These are phyloP conservation scores for Catonia carolina DNA, from an alignment of 2,888 invertebrate species.

Conservation along the genomic window DNA sequence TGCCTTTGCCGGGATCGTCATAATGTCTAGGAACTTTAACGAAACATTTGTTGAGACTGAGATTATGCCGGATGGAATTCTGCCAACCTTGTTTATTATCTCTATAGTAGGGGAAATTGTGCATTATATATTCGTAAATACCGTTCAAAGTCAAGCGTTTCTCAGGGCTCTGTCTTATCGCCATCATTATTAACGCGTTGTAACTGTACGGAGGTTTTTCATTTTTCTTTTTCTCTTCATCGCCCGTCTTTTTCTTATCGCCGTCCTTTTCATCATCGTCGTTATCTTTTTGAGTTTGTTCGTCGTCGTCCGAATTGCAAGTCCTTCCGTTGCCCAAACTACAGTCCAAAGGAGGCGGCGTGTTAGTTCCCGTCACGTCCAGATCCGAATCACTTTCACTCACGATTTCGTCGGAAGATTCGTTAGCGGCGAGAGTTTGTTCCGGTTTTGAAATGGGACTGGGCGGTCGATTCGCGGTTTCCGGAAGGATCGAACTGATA, in stretches of 20 bases:
- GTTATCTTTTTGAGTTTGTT: too few species aligned
- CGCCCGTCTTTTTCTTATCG: not conserved
- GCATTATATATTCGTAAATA: conserved; percentile 98
- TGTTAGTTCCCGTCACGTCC: conserved; percentile 62
- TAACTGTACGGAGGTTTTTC: conserved; percentile 98
- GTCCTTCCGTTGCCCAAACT: conserved; percentile 51
- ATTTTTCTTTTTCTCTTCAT: conserved; percentile 59
- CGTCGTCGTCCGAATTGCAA: conserved; percentile 35
- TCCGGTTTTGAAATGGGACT: conserved; percentile 43
- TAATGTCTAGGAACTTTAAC: conserved; percentile 96
- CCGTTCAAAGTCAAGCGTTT: conserved; percentile 91
- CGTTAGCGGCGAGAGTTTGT: too few species aligned
- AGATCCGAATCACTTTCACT: conserved; percentile 57
- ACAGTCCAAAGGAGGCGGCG: conserved; percentile 64
- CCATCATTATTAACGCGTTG: conserved; percentile 99
- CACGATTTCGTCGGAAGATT: conserved; percentile 14
- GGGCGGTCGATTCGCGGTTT: conserved; percentile 51
- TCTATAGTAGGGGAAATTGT: conserved; percentile 94
- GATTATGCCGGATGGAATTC: conserved; percentile 95
- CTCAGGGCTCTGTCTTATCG: conserved; percentile 89
- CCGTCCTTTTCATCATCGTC: conserved; percentile 24
- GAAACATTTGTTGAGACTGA: conserved; percentile 97
- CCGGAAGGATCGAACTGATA: conserved; percentile 71
- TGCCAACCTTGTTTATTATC: conserved; percentile 99
- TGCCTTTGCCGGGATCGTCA: conserved; percentile 98